A percentile compares a stretch with the other conserved stretches of the same genome.
phyloP scores from a whole-genome alignment of 2,888 invertebrate genomes.

The Andrena praecox region DNA sequence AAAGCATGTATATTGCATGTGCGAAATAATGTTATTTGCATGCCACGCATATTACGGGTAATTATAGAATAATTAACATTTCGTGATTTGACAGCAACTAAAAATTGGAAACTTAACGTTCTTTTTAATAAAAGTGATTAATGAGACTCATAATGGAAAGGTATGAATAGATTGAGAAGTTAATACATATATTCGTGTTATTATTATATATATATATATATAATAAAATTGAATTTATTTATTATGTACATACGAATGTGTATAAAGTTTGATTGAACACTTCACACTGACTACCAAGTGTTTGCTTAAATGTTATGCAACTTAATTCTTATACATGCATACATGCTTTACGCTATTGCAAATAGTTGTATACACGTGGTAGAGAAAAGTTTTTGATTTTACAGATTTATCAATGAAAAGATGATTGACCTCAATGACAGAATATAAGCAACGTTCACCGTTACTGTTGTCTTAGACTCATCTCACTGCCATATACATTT shows the following conservation, averaged over 20 bases:
- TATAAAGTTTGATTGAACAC: conserved; percentile 1
- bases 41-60: background rate
- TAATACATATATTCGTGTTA: background rate
- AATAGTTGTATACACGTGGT: conserved; percentile 55
- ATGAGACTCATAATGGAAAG: background rate
- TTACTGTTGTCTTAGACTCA: conserved; percentile 36
- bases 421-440: conserved; percentile 82
- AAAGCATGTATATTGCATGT: conserved; percentile 5
- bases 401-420: conserved; percentile 82
- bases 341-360: conserved; percentile 28
- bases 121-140: background rate
- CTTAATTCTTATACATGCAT: conserved; percentile 11
- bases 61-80: background rate
- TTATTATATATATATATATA: background rate
- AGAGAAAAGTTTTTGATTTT: conserved; percentile 80
- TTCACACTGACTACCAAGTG: background rate
- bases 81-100: background rate
- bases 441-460: conserved; percentile 72
- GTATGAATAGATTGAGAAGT: background rate
- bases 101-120: background rate
- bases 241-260: background rate
- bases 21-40: conserved; percentile 8
- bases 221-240: background rate
- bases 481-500: conserved; percentile 17
- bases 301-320: conserved; percentile 16